Evolutionary conservation across 2,113 vertebrate genomes (phyloP).

Genomic region (Sardina pilchardus): DNA sequence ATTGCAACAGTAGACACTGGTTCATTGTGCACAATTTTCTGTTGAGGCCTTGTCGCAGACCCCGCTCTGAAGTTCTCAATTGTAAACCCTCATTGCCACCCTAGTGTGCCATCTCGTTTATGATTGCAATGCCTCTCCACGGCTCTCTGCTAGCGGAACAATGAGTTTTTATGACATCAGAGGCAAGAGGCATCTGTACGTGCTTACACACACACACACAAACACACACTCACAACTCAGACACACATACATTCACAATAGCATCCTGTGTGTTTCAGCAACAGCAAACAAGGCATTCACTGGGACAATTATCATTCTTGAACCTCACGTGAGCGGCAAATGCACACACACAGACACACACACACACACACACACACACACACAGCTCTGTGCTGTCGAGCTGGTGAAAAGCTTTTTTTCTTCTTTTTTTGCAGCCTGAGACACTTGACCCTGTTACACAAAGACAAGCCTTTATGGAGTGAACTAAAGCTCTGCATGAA

Average conservation of each 20-base stretch:
- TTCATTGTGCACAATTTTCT: neutral
- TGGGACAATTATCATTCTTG: slow-evolving; percentile 19
- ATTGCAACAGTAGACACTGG: neutral
- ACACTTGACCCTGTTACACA: slow-evolving; percentile 16
- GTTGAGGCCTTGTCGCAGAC: neutral
- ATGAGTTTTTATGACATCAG: slow-evolving; percentile 1
- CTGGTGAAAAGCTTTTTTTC: slow-evolving; percentile 2
- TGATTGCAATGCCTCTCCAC: neutral
- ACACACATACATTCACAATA: neutral
- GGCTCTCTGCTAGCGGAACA: neutral
- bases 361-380: neutral
- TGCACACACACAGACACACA: neutral
- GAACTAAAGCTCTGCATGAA: neutral
- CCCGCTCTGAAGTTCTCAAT: neutral
- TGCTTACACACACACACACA: neutral
- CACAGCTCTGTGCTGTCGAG: slow-evolving; percentile 1
- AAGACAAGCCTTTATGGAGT: slow-evolving; percentile 11
- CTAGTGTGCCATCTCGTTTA: neutral
- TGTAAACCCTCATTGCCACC: neutral
- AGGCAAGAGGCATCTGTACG: neutral
- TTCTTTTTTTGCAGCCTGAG: neutral
- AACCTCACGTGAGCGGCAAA: neutral
- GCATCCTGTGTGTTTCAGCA: neutral
- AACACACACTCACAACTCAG: neutral
- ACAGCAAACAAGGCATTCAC: slow-evolving; percentile 10